These are phyloP conservation scores for Myotis findleyi DNA, from an alignment of 2,797 vertebrate genomes.

Conservation along the genomic window DNA sequence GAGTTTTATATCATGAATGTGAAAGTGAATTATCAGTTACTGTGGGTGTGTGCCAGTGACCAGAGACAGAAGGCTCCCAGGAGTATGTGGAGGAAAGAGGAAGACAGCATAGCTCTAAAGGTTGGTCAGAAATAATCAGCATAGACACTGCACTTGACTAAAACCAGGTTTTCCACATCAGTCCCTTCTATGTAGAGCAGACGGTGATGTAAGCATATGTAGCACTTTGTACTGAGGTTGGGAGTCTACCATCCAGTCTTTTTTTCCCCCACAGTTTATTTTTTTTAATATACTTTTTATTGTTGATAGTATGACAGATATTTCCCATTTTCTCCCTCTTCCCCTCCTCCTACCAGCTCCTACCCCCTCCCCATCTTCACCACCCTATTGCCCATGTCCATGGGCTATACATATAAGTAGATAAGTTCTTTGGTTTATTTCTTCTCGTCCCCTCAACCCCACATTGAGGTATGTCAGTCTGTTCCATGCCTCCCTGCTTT, in stretches of 20 bases:
- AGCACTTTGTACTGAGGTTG: neutral
- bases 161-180: neutral
- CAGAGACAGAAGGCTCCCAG: neutral
- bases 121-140: neutral
- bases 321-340: too few relatives aligned
- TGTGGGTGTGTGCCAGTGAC: neutral
- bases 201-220: neutral
- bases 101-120: neutral
- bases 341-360: too few relatives aligned
- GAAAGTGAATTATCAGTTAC: neutral
- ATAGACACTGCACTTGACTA: neutral
- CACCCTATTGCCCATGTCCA: too few relatives aligned
- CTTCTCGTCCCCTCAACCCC: too few relatives aligned
- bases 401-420: too few relatives aligned
- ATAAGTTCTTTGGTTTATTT: too few relatives aligned
- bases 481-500: too few relatives aligned
- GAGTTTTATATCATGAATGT: neutral
- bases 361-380: too few relatives aligned
- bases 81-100: neutral
- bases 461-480: too few relatives aligned
- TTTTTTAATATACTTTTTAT: too few relatives aligned
- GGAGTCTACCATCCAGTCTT: neutral
- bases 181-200: neutral
- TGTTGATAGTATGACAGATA: too few relatives aligned
- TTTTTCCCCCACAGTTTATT: too few relatives aligned